Percentiles rank a stretch among this genome's conserved stretches.
Conservation (phyloP, 2,113 vertebrate genomes). For the Lampris incognitus region DNA sequence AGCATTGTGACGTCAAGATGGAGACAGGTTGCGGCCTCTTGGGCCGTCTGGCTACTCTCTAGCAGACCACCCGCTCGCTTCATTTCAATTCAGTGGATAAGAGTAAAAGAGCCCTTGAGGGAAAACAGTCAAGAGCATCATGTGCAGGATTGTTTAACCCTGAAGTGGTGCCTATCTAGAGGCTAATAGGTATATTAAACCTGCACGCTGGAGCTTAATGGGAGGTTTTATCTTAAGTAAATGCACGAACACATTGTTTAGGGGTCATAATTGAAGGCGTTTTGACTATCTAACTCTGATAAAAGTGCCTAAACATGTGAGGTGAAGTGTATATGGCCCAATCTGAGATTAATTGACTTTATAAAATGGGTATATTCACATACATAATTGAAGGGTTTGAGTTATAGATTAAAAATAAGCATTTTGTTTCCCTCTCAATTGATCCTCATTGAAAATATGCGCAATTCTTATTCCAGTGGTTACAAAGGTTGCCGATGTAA, state of each 20-base stretch:
- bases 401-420: too few species aligned
- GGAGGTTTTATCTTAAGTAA: conserved; percentile 6
- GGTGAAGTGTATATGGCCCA: not conserved
- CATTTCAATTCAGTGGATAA: not conserved
- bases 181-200: not conserved
- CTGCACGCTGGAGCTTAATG: conserved; percentile 30
- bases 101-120: too few species aligned
- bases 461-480: too few species aligned
- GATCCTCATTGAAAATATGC: too few species aligned
- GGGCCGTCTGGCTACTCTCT: conserved; percentile 37
- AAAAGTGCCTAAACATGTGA: not conserved
- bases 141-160: not conserved
- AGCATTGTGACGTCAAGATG: conserved; percentile 50
- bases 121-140: too few species aligned
- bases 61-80: conserved; percentile 26
- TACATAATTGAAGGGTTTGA: too few species aligned
- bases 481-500: too few species aligned
- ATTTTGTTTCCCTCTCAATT: too few species aligned
- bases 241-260: not conserved
- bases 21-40: conserved; percentile 33
- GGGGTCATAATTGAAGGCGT: not conserved
- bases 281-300: not conserved
- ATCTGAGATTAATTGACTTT: too few species aligned
- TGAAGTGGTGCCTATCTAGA: not conserved
- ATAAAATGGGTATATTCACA: too few species aligned